Evolutionary conservation across 2,888 invertebrate genomes (phyloP).

Genomic region (Cerceris rybyensis): DNA sequence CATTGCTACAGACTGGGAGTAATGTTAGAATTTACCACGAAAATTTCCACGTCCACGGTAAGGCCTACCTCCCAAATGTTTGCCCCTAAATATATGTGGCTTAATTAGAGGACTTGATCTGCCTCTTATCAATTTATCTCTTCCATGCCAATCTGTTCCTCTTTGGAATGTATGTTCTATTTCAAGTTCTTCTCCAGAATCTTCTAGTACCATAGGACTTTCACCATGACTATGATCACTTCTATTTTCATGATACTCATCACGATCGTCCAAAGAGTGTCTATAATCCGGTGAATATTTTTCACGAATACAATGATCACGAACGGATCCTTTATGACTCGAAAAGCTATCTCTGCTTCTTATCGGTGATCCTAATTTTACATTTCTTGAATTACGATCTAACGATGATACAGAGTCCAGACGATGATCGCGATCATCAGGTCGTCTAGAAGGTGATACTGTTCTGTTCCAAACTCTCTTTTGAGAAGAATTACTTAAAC

Average conservation of each 20-base stretch:
- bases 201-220: constrained; percentile 72
- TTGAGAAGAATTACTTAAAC: constrained; percentile 73
- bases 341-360: constrained; percentile 62
- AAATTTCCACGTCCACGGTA: constrained; percentile 67
- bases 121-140: constrained; percentile 65
- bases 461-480: constrained; percentile 67
- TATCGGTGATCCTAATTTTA: constrained; percentile 63
- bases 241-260: constrained; percentile 68
- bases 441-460: constrained; percentile 54
- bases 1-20: neutral
- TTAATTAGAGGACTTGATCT: constrained; percentile 62
- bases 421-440: constrained; percentile 61
- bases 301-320: constrained; percentile 64
- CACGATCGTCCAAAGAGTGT: constrained; percentile 60
- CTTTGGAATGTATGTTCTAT: constrained; percentile 62
- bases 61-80: constrained; percentile 63
- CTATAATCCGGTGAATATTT: constrained; percentile 66
- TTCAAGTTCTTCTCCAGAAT: constrained; percentile 71
- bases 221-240: constrained; percentile 73
- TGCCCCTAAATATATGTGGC: constrained; percentile 64
- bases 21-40: constrained; percentile 64
- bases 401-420: constrained; percentile 48
- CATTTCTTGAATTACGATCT: constrained; percentile 60
- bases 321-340: constrained; percentile 50
- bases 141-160: constrained; percentile 66